Conservation (phyloP, 2,797 vertebrate genomes). For the Menidia menidia region DNA sequence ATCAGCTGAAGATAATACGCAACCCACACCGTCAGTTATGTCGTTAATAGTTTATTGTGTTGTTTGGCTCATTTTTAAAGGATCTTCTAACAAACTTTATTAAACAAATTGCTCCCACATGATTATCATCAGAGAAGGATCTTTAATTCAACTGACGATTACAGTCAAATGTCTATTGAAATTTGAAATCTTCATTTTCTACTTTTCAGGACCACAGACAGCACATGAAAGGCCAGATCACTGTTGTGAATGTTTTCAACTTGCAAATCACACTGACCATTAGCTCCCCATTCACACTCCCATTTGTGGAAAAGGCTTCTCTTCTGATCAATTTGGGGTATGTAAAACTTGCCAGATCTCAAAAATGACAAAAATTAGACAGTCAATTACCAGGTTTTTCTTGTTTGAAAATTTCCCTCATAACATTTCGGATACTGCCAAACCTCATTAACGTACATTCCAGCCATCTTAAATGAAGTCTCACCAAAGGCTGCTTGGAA, state of each 20-base stretch:
- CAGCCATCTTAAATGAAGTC: background rate
- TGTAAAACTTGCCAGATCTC: background rate
- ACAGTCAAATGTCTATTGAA: background rate
- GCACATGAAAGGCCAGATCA: too few relatives aligned
- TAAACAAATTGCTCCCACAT: background rate
- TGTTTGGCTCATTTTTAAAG: too few relatives aligned
- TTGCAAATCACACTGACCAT: too few relatives aligned
- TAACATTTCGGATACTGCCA: constrained; percentile 32
- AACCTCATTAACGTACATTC: constrained; percentile 15
- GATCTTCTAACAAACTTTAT: background rate
- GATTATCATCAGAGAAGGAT: too few relatives aligned
- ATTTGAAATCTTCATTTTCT: background rate
- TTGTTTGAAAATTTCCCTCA: constrained; percentile 30
- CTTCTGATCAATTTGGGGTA: too few relatives aligned
- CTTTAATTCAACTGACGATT: too few relatives aligned
- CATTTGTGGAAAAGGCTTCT: background rate
- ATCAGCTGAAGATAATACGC: background rate
- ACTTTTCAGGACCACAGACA: background rate
- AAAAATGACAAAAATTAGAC: constrained; percentile 37
- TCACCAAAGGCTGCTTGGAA: constrained; percentile 13
- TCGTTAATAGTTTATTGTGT: too few relatives aligned
- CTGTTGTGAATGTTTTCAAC: too few relatives aligned
- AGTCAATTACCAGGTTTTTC: constrained; percentile 13
- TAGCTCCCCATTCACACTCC: background rate
- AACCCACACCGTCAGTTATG: background rate